Conservation (phyloP, 2,888 invertebrate species). For the Drosophila emarginata region DNA sequence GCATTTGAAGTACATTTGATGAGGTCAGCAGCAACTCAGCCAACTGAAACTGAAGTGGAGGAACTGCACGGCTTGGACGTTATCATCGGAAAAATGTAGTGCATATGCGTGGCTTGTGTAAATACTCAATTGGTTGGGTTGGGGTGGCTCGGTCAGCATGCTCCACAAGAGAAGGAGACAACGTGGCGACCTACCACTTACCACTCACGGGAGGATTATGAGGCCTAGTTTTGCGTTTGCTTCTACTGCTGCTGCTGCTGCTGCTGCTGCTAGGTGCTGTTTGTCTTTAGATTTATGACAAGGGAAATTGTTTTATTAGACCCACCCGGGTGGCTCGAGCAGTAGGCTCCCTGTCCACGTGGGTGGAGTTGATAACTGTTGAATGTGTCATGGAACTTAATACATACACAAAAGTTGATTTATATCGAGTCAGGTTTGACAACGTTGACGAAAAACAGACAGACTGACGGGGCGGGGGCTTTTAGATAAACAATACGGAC, state of each 20-base stretch:
- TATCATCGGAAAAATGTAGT: conserved; percentile 29
- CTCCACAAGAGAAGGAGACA: conserved; percentile 55
- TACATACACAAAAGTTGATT: conserved; percentile 63
- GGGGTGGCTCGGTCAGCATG: conserved; percentile 9
- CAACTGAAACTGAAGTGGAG: conserved; percentile 40
- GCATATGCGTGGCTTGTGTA: conserved; percentile 38
- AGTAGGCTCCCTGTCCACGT: conserved; percentile 19
- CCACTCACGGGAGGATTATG: conserved; percentile 47
- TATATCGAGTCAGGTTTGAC: conserved; percentile 66
- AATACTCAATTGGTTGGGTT: conserved; percentile 18
- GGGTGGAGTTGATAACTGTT: conserved; percentile 48
- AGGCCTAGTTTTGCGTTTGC: conserved; percentile 42
- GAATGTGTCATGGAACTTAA: conserved; percentile 68
- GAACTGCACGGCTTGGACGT: conserved; percentile 26
- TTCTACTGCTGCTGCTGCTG: conserved; percentile 17
- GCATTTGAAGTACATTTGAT: conserved; percentile 70
- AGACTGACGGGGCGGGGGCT: conserved; percentile 46
- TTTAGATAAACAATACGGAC: conserved; percentile 54
- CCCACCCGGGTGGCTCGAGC: not conserved
- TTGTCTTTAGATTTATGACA: conserved; percentile 60
- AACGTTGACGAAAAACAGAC: conserved; percentile 48
- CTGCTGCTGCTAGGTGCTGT: too few relatives aligned
- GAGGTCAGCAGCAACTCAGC: conserved; percentile 68
- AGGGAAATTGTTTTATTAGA: conserved; percentile 32
- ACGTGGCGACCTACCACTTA: conserved; percentile 55